Percentiles rank a stretch among this genome's conserved stretches.
Conservation (phyloP, 1,140 invertebrate species). For the Ceratina japonica region DNA sequence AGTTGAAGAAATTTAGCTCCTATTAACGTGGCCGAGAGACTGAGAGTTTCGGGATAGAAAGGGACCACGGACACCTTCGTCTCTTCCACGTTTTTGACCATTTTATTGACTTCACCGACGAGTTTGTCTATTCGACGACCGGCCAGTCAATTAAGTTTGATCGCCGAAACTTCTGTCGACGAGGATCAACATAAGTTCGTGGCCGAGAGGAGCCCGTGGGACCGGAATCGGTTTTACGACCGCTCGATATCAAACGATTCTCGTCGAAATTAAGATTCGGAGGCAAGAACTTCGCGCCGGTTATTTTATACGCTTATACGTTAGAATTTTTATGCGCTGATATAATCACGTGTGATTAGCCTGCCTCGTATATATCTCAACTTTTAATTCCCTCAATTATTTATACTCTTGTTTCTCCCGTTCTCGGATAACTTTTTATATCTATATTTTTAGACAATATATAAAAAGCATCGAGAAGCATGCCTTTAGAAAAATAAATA, state of each 20-base stretch:
- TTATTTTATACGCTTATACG: conserved; percentile 33
- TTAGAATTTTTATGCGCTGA: conserved; percentile 44
- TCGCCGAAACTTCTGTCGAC: conserved; percentile 54
- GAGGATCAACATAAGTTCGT: conserved; percentile 59
- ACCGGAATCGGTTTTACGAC: conserved; percentile 54
- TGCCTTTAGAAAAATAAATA: too few species aligned
- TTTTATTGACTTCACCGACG: conserved; percentile 46
- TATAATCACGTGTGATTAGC: conserved; percentile 36
- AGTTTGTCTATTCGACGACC: conserved; percentile 31
- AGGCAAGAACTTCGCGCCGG: conserved; percentile 19
- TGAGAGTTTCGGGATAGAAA: background rate
- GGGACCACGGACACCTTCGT: background rate
- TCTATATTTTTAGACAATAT: too few species aligned
- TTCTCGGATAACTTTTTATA: too few species aligned
- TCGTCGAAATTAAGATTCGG: conserved; percentile 59
- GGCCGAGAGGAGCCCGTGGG: background rate
- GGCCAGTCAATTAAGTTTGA: conserved; percentile 68
- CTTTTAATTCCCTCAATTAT: too few species aligned
- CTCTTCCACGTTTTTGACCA: background rate
- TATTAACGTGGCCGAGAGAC: background rate
- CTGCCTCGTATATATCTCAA: too few species aligned
- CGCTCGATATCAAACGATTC: conserved; percentile 56
- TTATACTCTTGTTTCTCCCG: too few species aligned
- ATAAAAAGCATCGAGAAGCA: too few species aligned
- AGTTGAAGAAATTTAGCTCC: background rate